Evolutionary conservation across 2,797 vertebrate genomes (phyloP).

Genomic region (Sphenodon punctatus): DNA sequence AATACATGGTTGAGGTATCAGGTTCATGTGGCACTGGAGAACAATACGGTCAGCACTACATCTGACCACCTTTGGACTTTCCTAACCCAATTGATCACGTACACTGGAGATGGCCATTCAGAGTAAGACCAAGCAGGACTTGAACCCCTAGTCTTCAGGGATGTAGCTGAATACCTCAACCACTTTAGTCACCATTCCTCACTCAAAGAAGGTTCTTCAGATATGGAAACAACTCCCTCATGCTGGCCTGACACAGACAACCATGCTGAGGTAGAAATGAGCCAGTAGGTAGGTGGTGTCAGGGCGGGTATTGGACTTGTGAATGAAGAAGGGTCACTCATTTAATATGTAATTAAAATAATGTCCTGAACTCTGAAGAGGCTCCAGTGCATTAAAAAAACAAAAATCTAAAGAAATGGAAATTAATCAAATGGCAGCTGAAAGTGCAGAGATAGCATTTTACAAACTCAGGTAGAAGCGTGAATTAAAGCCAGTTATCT

Average conservation of each 20-base stretch:
- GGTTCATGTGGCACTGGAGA: too few species aligned
- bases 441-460: constrained; percentile 61
- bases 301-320: background rate
- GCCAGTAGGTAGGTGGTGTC: background rate
- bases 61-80: too few species aligned
- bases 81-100: too few species aligned
- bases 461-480: constrained; percentile 65
- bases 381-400: background rate
- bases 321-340: background rate
- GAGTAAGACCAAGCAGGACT: too few species aligned
- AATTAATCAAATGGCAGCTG: constrained; percentile 47
- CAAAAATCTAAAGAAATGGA: constrained; percentile 53
- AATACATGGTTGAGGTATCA: too few species aligned
- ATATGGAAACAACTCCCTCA: background rate
- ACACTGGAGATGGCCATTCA: too few species aligned
- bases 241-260: background rate
- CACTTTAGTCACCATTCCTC: background rate
- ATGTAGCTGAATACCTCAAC: too few species aligned
- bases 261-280: too few species aligned
- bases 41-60: too few species aligned
- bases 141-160: too few species aligned
- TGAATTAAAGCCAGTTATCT: constrained; percentile 70
- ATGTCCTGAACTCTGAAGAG: constrained; percentile 3
- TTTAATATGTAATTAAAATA: background rate
- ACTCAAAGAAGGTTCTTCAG: background rate